Conservation (phyloP, 2,113 vertebrate genomes). For the Origma solitaria region DNA sequence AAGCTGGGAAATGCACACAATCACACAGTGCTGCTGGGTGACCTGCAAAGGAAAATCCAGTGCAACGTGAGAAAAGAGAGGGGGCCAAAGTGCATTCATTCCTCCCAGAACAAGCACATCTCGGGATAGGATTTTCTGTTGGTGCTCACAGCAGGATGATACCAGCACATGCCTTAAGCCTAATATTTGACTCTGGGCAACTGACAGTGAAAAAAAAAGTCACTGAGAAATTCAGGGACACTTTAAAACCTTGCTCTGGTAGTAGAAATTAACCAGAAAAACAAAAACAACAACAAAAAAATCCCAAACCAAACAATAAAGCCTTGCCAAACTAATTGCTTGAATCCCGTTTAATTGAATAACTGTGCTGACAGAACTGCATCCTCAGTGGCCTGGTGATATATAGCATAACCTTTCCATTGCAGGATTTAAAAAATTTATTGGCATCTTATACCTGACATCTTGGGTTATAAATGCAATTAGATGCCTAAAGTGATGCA, state of each 20-base stretch:
- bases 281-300: no score
- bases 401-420: not conserved
- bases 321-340: not conserved
- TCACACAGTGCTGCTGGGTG: not conserved
- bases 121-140: not conserved
- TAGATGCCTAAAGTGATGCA: not conserved
- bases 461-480: not conserved
- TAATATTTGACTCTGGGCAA: not conserved
- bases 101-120: not conserved
- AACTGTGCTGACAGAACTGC: not conserved
- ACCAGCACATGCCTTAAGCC: not conserved
- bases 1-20: not conserved
- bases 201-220: not conserved
- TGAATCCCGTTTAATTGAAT: not conserved
- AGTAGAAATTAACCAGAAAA: not conserved
- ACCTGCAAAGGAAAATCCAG: not conserved
- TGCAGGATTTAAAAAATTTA: not conserved
- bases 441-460: not conserved
- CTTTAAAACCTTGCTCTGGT: not conserved
- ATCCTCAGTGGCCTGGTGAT: not conserved
- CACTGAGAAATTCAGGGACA: slow-evolving; percentile 1
- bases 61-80: rapidly evolving
- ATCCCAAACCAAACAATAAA: not conserved
- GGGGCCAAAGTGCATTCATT: not conserved
- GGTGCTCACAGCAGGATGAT: not conserved